Evolutionary conservation across 2,888 invertebrate species (phyloP), one percentile per base, ranked within the genome.

Genomic region (Macrosiphum euphorbiae): DNA sequence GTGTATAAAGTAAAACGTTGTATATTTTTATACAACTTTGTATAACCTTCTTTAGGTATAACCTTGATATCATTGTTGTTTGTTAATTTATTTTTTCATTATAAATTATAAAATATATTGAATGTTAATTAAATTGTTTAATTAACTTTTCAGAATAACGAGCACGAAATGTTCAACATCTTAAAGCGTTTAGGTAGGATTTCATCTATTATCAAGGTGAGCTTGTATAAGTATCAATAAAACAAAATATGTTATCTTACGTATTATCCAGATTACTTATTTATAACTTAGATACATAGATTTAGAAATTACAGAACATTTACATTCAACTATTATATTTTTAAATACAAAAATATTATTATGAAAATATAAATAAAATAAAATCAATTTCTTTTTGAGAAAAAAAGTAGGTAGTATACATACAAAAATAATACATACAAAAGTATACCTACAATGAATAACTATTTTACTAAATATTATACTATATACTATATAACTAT

Each of bases 191-290:
- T 94, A 50, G 90, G 94, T 86, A 94, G 94, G 67, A 94, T 94
- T 94, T 98, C 98, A 0, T 97, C 99, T 20, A 99, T 99, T 95
- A 96, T 99, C 78, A 98, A 98, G 97, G 98, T 98, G 94, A 93
- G 94, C 92, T 44, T 78, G 28, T n/a, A 89, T 78, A 78, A 35
- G 35, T 35, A 78, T 78, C 35, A 0, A 20, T 78, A 78, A 35
- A 20, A 78, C 13, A 35, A 67, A 67, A n/a, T n/a, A n/a, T n/a
- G n/a, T 16, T 7, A 35, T 35, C n/a, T 20, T 35, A 7, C 16
- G 20, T 78, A 35, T 20, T 35, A 78, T 35, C 78, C 3, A 67
- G 78, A 78, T 20, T 35, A 78, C 7, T 20, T 35, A 78, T 78
- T 78, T 35, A n/a, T 67, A 67, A n/a, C n/a, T 67, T 67, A 67